Base-by-base conservation (phyloP, 2,113 vertebrate genomes). In the Takifugu flavidus region DNA sequence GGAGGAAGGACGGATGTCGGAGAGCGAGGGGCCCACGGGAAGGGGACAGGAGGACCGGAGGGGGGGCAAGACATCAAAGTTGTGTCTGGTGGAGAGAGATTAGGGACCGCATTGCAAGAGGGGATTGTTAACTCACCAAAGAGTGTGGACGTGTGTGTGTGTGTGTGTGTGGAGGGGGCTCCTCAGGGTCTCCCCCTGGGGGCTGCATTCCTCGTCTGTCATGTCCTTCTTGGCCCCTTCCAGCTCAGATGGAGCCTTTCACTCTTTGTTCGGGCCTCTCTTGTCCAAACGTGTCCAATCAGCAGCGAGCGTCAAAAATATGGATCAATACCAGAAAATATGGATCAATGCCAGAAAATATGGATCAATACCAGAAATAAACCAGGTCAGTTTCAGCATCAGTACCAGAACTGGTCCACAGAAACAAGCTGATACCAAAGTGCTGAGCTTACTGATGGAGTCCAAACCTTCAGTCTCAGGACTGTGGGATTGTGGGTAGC, bases 121-220 rank as follows among this genome's bases (percentile, higher is more conserved):
- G 75, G 72, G 75, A 83, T 86, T 86, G 82, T 85, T 86, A 77
- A 42, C 64, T 78, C 61, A 49, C 79, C 49, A 59, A 70, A 74
- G 67, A 44, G 53, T 69, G 49, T 60, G 61, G 49, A 60, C 66
- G 73, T 71, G 79, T 62, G 63, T 56, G 72, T 52, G 70, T 56
- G 61, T 25, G 13, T 10, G 7, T 10, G 15, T 27, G 42, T 42
- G 49, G 7, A 34, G 66, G 59, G 65, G 63, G 64, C 29, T 73
- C 76, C 64, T 76, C 62, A 0, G 75, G 69, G 72, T 73, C 59
- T 57, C 67, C 59, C 53, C 4, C 65, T 54, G 70, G 77, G 76
- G 75, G 74, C 77, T 64, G 66, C 83, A 87, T 87, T 87, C 86
- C 79, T 84, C 67, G 59, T 75, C 82, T 71, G 75, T 78, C 78